Evolutionary conservation across 2,113 vertebrate genomes (phyloP).

Genomic region (Turdus rufiventris): DNA sequence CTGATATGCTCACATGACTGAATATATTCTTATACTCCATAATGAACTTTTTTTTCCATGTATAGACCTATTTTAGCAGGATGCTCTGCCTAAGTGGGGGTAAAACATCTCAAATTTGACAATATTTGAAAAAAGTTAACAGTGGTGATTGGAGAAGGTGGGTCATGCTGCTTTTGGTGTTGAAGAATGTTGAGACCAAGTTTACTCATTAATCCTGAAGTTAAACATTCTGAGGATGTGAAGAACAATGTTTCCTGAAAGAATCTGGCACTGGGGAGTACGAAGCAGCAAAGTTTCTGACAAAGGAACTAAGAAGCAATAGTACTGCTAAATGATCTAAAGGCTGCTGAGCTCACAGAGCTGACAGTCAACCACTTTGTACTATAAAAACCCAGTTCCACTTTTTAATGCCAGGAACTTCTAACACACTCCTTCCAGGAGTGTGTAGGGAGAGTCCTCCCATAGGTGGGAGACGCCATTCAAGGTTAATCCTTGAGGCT

Average conservation of each 20-base stretch:
- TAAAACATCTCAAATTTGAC: neutral
- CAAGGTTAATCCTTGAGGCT: neutral
- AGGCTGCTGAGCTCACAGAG: neutral
- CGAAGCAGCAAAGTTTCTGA: neutral
- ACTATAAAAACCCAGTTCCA: neutral
- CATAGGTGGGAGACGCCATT: neutral
- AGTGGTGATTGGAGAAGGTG: neutral
- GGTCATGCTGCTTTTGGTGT: neutral
- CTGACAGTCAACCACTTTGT: neutral
- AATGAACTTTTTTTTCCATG: neutral
- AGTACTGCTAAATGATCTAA: neutral
- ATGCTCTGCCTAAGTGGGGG: neutral
- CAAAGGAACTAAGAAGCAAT: neutral
- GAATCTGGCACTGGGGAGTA: neutral
- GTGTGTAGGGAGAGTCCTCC: neutral
- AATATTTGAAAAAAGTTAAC: neutral
- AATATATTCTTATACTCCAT: neutral
- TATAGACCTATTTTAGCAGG: neutral
- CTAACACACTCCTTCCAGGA: neutral
- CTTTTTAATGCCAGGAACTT: neutral
- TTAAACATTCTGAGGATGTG: neutral
- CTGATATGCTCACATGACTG: neutral
- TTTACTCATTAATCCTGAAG: neutral
- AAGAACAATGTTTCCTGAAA: neutral
- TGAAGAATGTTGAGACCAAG: neutral